Evolutionary conservation across 1,140 invertebrate genomes (phyloP).

Genomic region (Eriocheir sinensis): DNA sequence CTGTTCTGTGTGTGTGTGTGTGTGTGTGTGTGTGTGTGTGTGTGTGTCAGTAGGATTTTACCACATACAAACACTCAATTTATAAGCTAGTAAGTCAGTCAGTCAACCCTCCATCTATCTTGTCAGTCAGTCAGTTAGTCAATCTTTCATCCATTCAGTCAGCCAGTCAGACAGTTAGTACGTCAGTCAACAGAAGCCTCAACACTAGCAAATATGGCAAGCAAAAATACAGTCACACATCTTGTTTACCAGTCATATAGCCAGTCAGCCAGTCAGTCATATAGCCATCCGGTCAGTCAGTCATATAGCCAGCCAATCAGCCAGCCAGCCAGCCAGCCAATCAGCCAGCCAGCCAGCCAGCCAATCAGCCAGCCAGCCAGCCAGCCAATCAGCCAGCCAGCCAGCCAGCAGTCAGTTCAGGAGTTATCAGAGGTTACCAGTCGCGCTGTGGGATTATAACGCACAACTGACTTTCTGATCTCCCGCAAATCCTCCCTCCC

Average conservation of each 20-base stretch:
- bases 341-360: background rate
- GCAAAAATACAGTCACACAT: background rate
- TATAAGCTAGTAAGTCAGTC: too few species aligned
- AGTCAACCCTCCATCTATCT: too few species aligned
- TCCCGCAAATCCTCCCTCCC: background rate
- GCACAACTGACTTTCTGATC: background rate
- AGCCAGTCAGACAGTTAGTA: too few species aligned
- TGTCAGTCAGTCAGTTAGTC: too few species aligned
- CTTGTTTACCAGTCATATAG: background rate
- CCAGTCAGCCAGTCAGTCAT: background rate
- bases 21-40: too few species aligned
- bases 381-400: background rate
- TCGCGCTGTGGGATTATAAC: background rate
- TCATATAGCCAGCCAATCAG: background rate
- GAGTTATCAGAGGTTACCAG: background rate
- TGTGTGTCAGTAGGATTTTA: too few species aligned
- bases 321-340: background rate
- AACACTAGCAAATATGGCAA: too few species aligned
- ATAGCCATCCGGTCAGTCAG: background rate
- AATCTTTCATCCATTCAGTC: too few species aligned
- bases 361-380: background rate
- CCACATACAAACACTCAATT: too few species aligned
- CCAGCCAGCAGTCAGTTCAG: background rate
- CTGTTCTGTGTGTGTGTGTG: too few species aligned
- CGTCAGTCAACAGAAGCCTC: too few species aligned